Evolutionary conservation across 2,888 invertebrate genomes (phyloP).

Genomic region (Vandiemenella viatica): DNA sequence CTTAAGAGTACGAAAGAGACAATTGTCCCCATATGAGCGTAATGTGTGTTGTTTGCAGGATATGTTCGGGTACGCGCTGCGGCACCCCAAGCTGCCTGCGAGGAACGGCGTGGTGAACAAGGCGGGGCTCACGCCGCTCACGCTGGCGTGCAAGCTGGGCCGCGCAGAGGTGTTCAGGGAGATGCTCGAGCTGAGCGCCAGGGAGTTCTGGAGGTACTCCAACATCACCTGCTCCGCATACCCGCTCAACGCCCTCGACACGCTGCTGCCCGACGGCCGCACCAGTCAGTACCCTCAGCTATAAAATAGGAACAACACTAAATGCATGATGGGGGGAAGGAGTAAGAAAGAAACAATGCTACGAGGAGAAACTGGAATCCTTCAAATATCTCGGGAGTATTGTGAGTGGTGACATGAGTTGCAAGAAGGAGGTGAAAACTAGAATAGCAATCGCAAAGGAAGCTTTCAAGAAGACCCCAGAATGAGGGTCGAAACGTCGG

Average conservation of each 20-base stretch:
- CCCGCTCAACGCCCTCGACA: slow-evolving; percentile 90
- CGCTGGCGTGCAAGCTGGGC: slow-evolving; percentile 90
- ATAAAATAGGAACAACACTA: neutral
- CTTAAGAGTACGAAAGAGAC: too few relatives aligned
- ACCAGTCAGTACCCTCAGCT: slow-evolving; percentile 54
- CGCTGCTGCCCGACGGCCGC: slow-evolving; percentile 81
- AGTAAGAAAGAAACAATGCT: too few relatives aligned
- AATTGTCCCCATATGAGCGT: too few relatives aligned
- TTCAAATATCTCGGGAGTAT: too few relatives aligned
- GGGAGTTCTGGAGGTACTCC: slow-evolving; percentile 97
- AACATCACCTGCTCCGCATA: slow-evolving; percentile 98
- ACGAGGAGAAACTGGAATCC: too few relatives aligned
- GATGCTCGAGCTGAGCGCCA: slow-evolving; percentile 88
- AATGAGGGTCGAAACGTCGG: too few relatives aligned
- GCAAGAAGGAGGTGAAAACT: too few relatives aligned
- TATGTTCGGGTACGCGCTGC: slow-evolving; percentile 94
- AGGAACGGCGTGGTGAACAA: slow-evolving; percentile 80
- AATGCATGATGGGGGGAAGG: too few relatives aligned
- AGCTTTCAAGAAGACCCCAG: too few relatives aligned
- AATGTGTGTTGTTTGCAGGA: slow-evolving; percentile 46
- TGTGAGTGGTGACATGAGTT: too few relatives aligned
- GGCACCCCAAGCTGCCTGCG: slow-evolving; percentile 86
- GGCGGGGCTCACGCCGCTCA: slow-evolving; percentile 85
- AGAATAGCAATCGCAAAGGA: too few relatives aligned
- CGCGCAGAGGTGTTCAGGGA: slow-evolving; percentile 92